phyloP scores from a whole-genome alignment of 2,888 invertebrate species.

The Synergus umbraculus region DNA sequence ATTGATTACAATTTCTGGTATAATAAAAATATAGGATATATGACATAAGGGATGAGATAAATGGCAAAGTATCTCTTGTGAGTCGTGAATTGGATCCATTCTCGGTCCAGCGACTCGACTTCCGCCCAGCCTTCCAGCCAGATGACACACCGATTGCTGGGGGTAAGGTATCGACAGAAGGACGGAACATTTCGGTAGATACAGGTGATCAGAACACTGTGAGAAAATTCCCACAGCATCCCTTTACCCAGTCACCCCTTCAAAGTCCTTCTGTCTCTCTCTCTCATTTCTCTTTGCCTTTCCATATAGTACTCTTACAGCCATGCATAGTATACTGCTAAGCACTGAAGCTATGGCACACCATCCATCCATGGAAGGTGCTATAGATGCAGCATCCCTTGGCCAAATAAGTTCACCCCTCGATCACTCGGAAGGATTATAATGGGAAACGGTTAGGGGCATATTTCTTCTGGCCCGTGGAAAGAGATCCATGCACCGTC shows the following conservation, averaged over 20 bases:
- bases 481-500: conserved; percentile 48
- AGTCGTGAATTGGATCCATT: conserved; percentile 33
- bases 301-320: conserved; percentile 27
- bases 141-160: conserved; percentile 59
- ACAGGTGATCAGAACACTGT: conserved; percentile 74
- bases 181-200: conserved; percentile 61
- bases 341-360: conserved; percentile 50
- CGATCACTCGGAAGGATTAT: conserved; percentile 62
- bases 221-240: conserved; percentile 76
- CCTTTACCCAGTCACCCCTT: conserved; percentile 69
- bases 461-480: conserved; percentile 68
- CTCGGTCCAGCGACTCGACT: conserved; percentile 39
- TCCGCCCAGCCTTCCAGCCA: conserved; percentile 10
- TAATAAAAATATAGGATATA: conserved; percentile 15
- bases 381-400: conserved; percentile 62
- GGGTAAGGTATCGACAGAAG: conserved; percentile 52
- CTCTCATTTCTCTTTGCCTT: conserved; percentile 44
- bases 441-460: conserved; percentile 73
- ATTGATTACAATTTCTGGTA: conserved; percentile 26
- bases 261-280: conserved; percentile 48
- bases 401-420: conserved; percentile 65
- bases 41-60: conserved; percentile 32
- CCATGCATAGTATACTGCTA: conserved; percentile 46
- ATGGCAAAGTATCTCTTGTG: conserved; percentile 32
- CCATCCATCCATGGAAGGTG: conserved; percentile 58